Percentiles rank a stretch among this genome's conserved stretches.
phyloP scores from a whole-genome alignment of 1,140 invertebrate species.

The Nixonia krombeini region DNA sequence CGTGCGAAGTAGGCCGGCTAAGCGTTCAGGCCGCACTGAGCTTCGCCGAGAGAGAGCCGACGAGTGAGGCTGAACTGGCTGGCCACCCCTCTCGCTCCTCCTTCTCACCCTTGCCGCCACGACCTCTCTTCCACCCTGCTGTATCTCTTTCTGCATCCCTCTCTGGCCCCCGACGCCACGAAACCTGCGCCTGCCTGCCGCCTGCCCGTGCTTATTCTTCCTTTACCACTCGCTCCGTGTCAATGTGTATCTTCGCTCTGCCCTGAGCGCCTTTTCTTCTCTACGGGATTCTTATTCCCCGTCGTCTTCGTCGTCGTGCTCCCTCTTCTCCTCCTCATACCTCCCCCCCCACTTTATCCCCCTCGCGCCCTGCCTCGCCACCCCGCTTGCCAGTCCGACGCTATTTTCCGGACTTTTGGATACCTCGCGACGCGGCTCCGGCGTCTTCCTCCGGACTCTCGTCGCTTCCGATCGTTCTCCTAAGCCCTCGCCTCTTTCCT shows the following conservation, averaged over 20 bases:
- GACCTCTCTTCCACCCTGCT: constrained; percentile 25
- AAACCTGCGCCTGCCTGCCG: constrained; percentile 20
- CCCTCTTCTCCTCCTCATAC: too few species aligned
- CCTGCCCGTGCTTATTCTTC: neutral
- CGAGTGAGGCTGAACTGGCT: constrained; percentile 60
- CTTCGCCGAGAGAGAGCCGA: constrained; percentile 42
- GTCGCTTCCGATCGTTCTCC: too few species aligned
- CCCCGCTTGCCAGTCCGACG: too few species aligned
- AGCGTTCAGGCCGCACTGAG: constrained; percentile 69
- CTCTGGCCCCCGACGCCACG: constrained; percentile 46
- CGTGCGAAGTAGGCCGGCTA: constrained; percentile 65
- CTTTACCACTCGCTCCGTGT: neutral
- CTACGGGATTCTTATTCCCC: neutral
- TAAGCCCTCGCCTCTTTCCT: too few species aligned
- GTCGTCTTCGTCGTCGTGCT: too few species aligned
- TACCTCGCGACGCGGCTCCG: too few species aligned
- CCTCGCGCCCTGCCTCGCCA: too few species aligned
- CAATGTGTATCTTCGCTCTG: neutral
- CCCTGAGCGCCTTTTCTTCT: neutral
- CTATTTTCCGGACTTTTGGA: too few species aligned
- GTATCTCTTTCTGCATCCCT: constrained; percentile 42
- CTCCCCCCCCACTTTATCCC: too few species aligned
- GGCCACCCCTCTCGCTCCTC: constrained; percentile 43
- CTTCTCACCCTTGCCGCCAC: constrained; percentile 25
- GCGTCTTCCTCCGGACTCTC: too few species aligned